phyloP scores from a whole-genome alignment of 2,797 vertebrate species.

The Bufotes viridis region DNA sequence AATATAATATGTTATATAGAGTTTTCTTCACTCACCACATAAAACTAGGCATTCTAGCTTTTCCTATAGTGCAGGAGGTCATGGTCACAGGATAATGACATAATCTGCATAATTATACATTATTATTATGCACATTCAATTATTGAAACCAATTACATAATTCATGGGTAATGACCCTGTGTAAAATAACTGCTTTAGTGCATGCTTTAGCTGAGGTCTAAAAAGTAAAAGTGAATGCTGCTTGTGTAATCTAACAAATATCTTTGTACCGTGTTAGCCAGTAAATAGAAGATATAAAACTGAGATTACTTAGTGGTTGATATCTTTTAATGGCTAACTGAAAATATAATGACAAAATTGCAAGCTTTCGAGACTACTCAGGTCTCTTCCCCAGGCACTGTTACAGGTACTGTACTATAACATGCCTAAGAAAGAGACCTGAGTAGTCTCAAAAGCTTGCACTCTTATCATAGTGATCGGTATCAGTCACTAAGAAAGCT shows the following conservation, averaged over 20 bases:
- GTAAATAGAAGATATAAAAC: too few species aligned
- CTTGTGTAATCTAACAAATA: background rate
- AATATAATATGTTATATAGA: background rate
- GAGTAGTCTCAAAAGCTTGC: too few species aligned
- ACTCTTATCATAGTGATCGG: too few species aligned
- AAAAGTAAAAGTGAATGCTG: background rate
- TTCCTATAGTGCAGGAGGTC: background rate
- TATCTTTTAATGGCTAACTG: too few species aligned
- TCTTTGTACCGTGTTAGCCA: background rate
- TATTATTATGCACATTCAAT: background rate
- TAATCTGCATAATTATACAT: conserved; percentile 23
- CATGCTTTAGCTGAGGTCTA: background rate
- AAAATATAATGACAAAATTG: too few species aligned
- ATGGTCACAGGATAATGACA: conserved; percentile 2
- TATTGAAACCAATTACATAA: background rate
- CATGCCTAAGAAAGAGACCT: too few species aligned
- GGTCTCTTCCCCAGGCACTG: too few species aligned
- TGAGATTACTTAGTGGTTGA: too few species aligned
- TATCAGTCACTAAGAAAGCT: too few species aligned
- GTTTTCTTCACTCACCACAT: background rate
- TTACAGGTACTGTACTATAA: too few species aligned
- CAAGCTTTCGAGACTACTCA: too few species aligned
- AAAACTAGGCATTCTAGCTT: background rate
- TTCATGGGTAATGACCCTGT: background rate
- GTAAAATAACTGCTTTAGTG: background rate